Evolutionary conservation across 2,888 invertebrate species (phyloP).

Genomic region (Sycophila texana): DNA sequence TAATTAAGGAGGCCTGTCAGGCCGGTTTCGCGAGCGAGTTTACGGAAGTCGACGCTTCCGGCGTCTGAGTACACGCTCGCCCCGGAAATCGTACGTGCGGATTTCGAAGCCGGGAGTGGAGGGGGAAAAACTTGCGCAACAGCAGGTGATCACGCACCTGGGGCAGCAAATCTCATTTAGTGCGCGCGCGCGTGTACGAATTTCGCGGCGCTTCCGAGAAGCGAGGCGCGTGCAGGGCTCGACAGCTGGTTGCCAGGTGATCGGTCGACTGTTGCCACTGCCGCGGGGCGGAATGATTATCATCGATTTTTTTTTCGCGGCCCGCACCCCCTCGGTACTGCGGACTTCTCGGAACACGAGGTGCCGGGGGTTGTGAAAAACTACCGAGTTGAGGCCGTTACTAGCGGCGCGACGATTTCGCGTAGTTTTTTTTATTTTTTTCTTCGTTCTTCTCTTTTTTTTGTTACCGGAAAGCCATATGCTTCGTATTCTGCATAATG

Average conservation of each 20-base stretch:
- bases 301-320: slow-evolving; percentile 28
- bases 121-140: slow-evolving; percentile 46
- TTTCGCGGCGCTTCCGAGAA: slow-evolving; percentile 47
- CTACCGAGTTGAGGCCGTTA: slow-evolving; percentile 3
- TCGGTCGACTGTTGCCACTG: background rate
- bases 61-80: slow-evolving; percentile 61
- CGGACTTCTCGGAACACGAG: background rate
- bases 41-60: slow-evolving; percentile 25
- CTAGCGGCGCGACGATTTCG: background rate
- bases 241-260: slow-evolving; percentile 52
- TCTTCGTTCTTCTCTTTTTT: too few relatives aligned
- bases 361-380: slow-evolving; percentile 3
- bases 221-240: background rate
- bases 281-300: slow-evolving; percentile 6
- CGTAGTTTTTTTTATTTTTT: too few relatives aligned
- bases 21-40: slow-evolving; percentile 28
- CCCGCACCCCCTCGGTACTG: background rate
- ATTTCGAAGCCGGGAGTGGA: slow-evolving; percentile 58
- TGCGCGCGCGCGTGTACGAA: slow-evolving; percentile 16
- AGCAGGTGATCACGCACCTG: slow-evolving; percentile 72
- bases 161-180: slow-evolving; percentile 44
- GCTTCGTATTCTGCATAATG: slow-evolving; percentile 22
- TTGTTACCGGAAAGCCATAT: slow-evolving; percentile 5
- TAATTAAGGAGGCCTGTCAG: slow-evolving; percentile 46
- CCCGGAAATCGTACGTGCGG: slow-evolving; percentile 64